Base-by-base conservation (phyloP, 1,140 invertebrate species). In the Drosophila pandora region DNA sequence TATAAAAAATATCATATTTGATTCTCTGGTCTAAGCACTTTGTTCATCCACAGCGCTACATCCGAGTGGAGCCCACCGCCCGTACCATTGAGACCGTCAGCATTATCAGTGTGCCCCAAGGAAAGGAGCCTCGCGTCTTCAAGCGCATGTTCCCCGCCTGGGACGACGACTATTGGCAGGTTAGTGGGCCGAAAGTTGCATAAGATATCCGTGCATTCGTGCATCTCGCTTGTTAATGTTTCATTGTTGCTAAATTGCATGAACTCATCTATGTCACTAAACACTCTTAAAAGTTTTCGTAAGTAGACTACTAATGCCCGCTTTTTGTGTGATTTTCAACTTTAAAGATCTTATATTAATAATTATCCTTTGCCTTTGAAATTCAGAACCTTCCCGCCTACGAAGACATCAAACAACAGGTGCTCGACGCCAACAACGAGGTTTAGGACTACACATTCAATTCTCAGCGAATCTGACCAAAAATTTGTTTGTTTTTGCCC, bases 131-230 rank as follows among this genome's bases (percentile, higher is more conserved):
- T 0, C 92, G 92, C 0, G 92, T 93, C 30, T 96, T 96, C 92
- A 95, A 93, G 70, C 93, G 93, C 17, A 92, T 95, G 43, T 97
- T 96, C 92, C 93, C 94, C 3, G 80, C 77, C 3, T 97, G 96
- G 96, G 93, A 95, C 67, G 85, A 93, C 6, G 91, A 93, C 47
- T 92, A 94, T 71, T 95, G 95, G 95, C 90, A 93, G 85, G 94
- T 95, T 71, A 79, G 91, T 92, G 53, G 23, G 25, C 12, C 50
- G 10, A 53, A 4, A 4, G 5, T 28, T 13, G 12, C 3, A n/a
- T n/a, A 17, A 7, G 21, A 10, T 12, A n/a, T 10, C 34, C 10
- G 3, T 3, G 34, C 34, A 37, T 21, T 6, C 22, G 8, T 23
- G 17, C 3, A 30, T 32, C 17, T 55, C 60, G 22, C n/a, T 30